Conservation (phyloP, 2,888 invertebrate genomes). For the Eristalis arbustorum region DNA sequence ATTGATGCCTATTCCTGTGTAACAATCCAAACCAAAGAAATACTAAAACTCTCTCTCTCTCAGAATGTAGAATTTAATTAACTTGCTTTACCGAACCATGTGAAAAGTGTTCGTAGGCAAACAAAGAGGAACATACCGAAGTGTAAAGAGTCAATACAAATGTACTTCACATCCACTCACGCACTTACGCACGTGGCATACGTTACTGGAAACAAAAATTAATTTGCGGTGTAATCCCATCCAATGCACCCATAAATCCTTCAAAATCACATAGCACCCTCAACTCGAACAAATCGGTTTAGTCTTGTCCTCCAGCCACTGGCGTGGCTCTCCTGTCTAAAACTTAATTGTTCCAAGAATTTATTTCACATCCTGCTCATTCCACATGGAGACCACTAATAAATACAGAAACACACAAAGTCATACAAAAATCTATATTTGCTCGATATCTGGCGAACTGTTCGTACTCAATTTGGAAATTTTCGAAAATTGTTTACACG, state of each 20-base stretch:
- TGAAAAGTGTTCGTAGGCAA: constrained; percentile 4
- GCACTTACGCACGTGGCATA: not conserved
- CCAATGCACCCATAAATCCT: constrained; percentile 13
- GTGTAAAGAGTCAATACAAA: not conserved
- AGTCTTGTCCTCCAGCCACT: not conserved
- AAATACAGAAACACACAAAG: constrained; percentile 25
- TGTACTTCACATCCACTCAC: not conserved
- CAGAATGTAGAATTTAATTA: not conserved
- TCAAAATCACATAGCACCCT: constrained; percentile 40
- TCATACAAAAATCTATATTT: constrained; percentile 22
- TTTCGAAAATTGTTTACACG: constrained; percentile 57
- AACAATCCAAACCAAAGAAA: not conserved
- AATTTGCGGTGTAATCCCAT: constrained; percentile 29
- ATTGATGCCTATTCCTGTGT: not conserved
- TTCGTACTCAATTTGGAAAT: constrained; percentile 39
- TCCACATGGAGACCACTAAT: constrained; percentile 4
- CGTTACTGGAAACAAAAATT: constrained; percentile 32
- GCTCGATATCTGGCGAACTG: constrained; percentile 26
- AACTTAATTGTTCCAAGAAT: constrained; percentile 47
- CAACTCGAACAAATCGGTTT: constrained; percentile 9
- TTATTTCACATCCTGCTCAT: not conserved
- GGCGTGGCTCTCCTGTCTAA: not conserved
- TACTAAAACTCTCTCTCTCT: not conserved
- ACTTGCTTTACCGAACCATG: not conserved
- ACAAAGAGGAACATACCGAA: not conserved